These are phyloP conservation scores for Nasonia longicornis DNA, from an alignment of 1,140 invertebrate species.

Conservation along the genomic window DNA sequence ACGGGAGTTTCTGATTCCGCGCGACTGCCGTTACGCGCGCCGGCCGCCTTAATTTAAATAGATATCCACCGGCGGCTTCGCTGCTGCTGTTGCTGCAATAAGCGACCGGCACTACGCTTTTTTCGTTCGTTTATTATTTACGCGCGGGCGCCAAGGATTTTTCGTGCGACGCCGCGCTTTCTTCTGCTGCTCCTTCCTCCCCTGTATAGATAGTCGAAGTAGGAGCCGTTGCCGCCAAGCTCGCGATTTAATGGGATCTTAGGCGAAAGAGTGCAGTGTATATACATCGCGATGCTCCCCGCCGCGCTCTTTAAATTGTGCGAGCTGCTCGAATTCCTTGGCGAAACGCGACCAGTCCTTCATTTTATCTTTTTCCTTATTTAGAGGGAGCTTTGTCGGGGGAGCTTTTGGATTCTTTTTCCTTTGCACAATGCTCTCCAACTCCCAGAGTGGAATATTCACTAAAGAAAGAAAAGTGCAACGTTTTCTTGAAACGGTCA, in stretches of 20 bases:
- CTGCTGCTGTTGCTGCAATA: neutral
- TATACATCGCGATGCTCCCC: neutral
- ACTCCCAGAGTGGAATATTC: too few relatives aligned
- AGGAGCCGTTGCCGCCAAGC: neutral
- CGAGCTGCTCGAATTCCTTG: neutral
- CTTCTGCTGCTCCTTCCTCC: neutral
- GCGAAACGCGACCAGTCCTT: neutral
- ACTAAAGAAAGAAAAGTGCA: too few relatives aligned
- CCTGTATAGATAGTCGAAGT: conserved; percentile 5
- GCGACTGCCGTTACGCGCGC: neutral
- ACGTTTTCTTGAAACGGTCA: too few relatives aligned
- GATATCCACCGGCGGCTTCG: conserved; percentile 6
- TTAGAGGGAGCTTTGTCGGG: neutral
- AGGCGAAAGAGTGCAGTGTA: neutral
- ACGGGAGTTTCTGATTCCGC: conserved; percentile 35
- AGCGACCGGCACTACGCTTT: neutral
- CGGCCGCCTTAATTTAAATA: conserved; percentile 36
- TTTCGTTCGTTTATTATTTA: conserved; percentile 21
- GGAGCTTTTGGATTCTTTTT: neutral
- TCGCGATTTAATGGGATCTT: conserved; percentile 18
- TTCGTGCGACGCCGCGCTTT: neutral
- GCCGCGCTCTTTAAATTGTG: conserved; percentile 8
- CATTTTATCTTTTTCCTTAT: conserved; percentile 16
- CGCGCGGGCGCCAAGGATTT: conserved; percentile 6
- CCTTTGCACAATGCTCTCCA: too few relatives aligned